These are phyloP conservation scores for Lymantria monacha DNA, from an alignment of 2,888 invertebrate genomes.

Conservation along the genomic window DNA sequence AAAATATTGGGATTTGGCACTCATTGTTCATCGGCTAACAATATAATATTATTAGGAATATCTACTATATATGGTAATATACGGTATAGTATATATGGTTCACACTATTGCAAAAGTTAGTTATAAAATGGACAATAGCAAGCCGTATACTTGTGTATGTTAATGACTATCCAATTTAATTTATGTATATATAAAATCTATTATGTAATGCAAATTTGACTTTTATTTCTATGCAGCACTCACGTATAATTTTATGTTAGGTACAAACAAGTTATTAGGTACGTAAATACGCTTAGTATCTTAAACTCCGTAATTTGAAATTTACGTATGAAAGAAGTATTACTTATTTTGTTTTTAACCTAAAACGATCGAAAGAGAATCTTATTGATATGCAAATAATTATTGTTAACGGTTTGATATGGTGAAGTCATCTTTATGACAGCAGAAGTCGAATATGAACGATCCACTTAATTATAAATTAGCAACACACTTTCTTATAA, in stretches of 20 bases:
- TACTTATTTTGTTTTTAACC: slow-evolving; percentile 17
- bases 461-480: slow-evolving; percentile 50
- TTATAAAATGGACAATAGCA: slow-evolving; percentile 61
- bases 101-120: slow-evolving; percentile 39
- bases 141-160: too few species aligned
- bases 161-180: too few species aligned
- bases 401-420: slow-evolving; percentile 45
- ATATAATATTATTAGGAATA: slow-evolving; percentile 18
- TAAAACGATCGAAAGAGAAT: slow-evolving; percentile 20
- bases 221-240: slow-evolving; percentile 53
- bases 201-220: too few species aligned
- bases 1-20: slow-evolving; percentile 69
- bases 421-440: slow-evolving; percentile 39
- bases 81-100: too few species aligned
- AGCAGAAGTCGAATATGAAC: slow-evolving; percentile 65
- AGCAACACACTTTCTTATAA: slow-evolving; percentile 72
- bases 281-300: slow-evolving; percentile 35
- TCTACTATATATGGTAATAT: slow-evolving; percentile 10
- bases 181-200: too few species aligned
- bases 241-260: slow-evolving; percentile 49
- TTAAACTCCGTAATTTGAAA: slow-evolving; percentile 35
- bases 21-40: slow-evolving; percentile 43
- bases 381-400: slow-evolving; percentile 48
- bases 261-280: slow-evolving; percentile 54
- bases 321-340: slow-evolving; percentile 44